These are phyloP conservation scores for Drosophila kanapiae DNA, from an alignment of 1,140 invertebrate species.

Conservation along the genomic window DNA sequence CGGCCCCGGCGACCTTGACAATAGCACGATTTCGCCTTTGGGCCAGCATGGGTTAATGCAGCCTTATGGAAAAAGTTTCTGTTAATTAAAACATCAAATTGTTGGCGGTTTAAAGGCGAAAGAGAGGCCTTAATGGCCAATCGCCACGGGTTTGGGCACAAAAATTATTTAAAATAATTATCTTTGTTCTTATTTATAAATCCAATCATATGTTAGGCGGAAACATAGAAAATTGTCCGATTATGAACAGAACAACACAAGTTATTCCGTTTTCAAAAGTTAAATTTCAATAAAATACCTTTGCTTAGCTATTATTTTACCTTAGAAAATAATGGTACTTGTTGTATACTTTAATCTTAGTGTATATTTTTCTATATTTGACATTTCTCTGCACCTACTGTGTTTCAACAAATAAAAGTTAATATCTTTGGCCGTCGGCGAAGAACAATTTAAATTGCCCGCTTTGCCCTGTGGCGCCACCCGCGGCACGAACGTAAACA, in stretches of 20 bases:
- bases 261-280: not conserved
- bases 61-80: too few relatives aligned
- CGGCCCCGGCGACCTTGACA: slow-evolving; percentile 67
- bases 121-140: not conserved
- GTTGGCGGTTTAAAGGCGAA: not conserved
- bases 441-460: slow-evolving; percentile 25
- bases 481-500: not conserved
- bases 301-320: rapidly evolving
- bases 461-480: slow-evolving; percentile 16
- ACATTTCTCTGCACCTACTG: too few relatives aligned
- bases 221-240: not conserved
- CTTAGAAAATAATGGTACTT: not conserved
- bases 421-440: too few relatives aligned
- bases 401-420: not conserved
- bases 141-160: too few relatives aligned
- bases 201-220: rapidly evolving
- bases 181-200: not conserved
- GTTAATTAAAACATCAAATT: slow-evolving; percentile 19
- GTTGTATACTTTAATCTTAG: too few relatives aligned
- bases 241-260: not conserved
- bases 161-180: not conserved
- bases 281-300: not conserved
- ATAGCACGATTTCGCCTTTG: slow-evolving; percentile 24
- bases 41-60: slow-evolving; percentile 10
- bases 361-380: too few relatives aligned